phyloP scores from a whole-genome alignment of 2,797 vertebrate genomes.

The Pristis pectinata region DNA sequence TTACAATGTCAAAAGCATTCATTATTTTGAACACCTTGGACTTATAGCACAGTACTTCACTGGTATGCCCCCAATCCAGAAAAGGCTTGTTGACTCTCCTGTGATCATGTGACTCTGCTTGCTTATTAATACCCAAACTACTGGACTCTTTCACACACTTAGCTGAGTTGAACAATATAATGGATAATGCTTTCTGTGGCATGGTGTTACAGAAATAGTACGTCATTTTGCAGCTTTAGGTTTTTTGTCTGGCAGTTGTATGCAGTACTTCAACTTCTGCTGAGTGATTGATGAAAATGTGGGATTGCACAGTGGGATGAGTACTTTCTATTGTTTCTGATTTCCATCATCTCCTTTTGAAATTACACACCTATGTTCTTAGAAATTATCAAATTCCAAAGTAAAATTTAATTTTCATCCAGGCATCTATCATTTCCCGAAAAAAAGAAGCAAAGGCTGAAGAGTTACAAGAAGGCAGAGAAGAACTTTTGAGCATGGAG shows the following conservation, averaged over 20 bases:
- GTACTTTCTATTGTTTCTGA: no score
- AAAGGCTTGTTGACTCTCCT: no score
- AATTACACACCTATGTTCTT: not conserved
- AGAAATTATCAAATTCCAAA: not conserved
- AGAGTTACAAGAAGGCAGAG: constrained; percentile 83
- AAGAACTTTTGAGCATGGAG: constrained; percentile 71
- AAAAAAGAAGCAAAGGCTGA: constrained; percentile 90
- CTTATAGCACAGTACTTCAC: no score
- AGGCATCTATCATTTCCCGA: constrained; percentile 86
- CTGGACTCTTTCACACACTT: not conserved
- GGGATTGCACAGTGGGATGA: not conserved
- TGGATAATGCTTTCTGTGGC: not conserved
- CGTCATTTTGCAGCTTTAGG: not conserved
- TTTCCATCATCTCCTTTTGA: not conserved
- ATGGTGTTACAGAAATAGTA: not conserved
- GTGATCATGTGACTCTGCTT: not conserved
- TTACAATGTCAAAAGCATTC: no score
- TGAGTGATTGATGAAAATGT: not conserved
- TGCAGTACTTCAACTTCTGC: not conserved
- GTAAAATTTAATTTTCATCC: constrained; percentile 39
- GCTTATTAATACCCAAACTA: not conserved
- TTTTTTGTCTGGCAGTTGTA: not conserved
- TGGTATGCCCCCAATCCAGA: no score
- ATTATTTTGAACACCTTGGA: no score
- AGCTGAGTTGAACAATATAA: not conserved